Evolutionary conservation across 2,113 vertebrate species (phyloP).

Genomic region (Odocoileus virginianus): DNA sequence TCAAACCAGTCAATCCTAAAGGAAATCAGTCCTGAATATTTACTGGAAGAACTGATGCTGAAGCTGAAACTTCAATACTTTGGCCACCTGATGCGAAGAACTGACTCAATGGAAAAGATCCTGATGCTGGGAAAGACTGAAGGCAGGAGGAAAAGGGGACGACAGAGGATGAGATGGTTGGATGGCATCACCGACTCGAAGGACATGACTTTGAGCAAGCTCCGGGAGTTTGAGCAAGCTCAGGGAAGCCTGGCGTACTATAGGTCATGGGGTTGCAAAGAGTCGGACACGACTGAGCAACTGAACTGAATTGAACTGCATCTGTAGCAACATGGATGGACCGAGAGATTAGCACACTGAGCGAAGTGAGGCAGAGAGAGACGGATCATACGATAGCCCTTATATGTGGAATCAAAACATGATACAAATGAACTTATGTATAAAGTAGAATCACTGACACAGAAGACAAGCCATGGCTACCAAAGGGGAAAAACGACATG

Average conservation of each 20-base stretch:
- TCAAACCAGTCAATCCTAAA: not conserved
- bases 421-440: too few species aligned
- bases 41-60: not conserved
- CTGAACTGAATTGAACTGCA: not conserved
- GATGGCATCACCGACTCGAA: accelerated
- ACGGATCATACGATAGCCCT: not conserved
- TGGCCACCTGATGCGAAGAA: not conserved
- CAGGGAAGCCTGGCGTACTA: not conserved
- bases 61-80: not conserved
- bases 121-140: not conserved
- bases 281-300: not conserved
- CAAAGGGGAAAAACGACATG: not conserved
- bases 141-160: not conserved
- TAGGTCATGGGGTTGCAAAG: not conserved
- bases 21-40: not conserved
- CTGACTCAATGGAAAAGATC: not conserved
- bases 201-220: accelerated
- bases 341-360: not conserved
- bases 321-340: not conserved
- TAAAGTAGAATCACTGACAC: not conserved
- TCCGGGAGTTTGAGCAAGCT: not conserved
- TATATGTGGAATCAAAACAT: not conserved
- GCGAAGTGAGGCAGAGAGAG: not conserved
- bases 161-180: not conserved
- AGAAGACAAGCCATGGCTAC: not conserved